A percentile compares a stretch with the other conserved stretches of the same genome.
Conservation (phyloP, 2,888 invertebrate genomes). For the Helleia helle region DNA sequence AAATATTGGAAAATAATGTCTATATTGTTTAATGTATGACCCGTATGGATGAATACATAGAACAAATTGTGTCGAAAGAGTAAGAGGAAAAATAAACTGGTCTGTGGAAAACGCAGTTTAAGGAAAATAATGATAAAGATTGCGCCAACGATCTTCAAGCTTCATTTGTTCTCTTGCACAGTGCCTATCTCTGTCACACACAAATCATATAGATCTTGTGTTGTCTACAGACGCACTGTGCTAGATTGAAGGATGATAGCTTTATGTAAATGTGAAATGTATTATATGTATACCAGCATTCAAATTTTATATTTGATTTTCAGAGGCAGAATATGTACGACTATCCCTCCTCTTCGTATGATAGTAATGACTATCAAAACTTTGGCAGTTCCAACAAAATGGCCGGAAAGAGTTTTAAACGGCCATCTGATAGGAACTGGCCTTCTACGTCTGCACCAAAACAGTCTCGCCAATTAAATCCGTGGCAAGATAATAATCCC, state of each 20-base stretch:
- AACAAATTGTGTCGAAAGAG: too few species aligned
- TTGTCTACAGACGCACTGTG: neutral
- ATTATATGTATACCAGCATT: neutral
- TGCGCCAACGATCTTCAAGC: too few species aligned
- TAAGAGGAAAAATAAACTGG: too few species aligned
- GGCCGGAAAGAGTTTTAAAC: neutral
- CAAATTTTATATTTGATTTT: neutral
- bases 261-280: neutral
- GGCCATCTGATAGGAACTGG: neutral
- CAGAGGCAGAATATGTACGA: conserved; percentile 2
- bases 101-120: too few species aligned
- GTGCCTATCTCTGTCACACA: too few species aligned
- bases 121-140: too few species aligned
- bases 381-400: neutral
- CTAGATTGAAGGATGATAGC: neutral
- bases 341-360: neutral
- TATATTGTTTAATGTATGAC: too few species aligned
- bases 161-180: too few species aligned
- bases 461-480: neutral
- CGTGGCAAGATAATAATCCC: neutral
- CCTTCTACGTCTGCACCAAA: neutral
- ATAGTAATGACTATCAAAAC: neutral
- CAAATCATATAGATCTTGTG: neutral
- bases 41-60: too few species aligned
- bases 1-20: too few species aligned